Evolutionary conservation across 2,113 vertebrate genomes (phyloP), one percentile per base, ranked within the genome.

Genomic region (Sceloporus tristichus): DNA sequence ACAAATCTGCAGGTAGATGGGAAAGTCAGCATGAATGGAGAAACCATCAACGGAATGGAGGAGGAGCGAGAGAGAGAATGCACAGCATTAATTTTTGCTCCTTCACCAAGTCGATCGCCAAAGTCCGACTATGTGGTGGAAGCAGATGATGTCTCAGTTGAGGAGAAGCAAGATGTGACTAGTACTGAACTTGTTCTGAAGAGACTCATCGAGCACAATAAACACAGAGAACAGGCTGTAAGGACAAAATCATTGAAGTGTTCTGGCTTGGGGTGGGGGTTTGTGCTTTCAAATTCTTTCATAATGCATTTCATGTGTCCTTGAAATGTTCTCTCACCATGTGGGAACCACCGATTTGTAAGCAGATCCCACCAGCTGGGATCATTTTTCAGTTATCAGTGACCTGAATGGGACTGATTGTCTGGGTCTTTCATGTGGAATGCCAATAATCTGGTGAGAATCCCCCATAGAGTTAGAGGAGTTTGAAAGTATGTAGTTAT

Each of bases 21-120:
- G 94, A 97, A 97, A 94, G 91, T 97, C 89, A 97, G 95, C 86
- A 79, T 98, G 94, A 99, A 98, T 68, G 98, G 98, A 89, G 94
- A 96, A 56, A 91, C 90, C 0, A 62, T 94, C 87, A 94, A 94
- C 2, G 92, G 96, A 3, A 42, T 75, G 14, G 93, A 90, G 93
- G 90, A 92, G 59, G 96, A 97, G 42, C 97, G 94, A 34, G 96
- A 97, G 19, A 96, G 94, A 82, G 95, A 94, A 83, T 88, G 85
- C 78, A 84, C 90, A 53, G 34, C 85, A 2, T 90, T 87, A 66
- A 79, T 76, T 6, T 88, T 93, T 82, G 74, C 93, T 79, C 90
- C 95, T 73, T 94, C 94, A 0, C 91, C 96, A 85, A 96, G 94
- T 94, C 95, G 88, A 86, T 95, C 96, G 82, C 94, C 95, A 94